These are phyloP conservation scores for Hypotaenidia philippensis DNA, from an alignment of 2,797 vertebrate genomes.

Conservation along the genomic window DNA sequence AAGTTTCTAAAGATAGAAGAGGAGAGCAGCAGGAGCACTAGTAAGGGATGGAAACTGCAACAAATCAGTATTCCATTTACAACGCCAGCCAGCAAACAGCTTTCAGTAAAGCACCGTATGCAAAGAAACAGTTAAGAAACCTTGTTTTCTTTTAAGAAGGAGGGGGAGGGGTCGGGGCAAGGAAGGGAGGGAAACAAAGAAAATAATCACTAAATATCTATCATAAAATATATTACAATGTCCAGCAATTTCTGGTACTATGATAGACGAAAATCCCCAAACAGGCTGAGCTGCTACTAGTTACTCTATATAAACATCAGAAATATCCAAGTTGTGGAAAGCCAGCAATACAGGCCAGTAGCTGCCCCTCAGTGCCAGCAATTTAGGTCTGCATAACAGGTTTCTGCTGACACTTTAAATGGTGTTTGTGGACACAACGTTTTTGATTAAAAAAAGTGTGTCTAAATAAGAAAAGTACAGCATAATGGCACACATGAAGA, in stretches of 20 bases:
- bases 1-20: constrained; percentile 53
- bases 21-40: constrained; percentile 37
- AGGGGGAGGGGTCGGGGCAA: not conserved
- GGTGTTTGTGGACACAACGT: not conserved
- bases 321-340: not conserved
- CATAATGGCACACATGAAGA: not conserved
- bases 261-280: not conserved
- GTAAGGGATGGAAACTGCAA: constrained; percentile 23
- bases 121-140: constrained; percentile 32
- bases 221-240: not conserved
- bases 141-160: not conserved
- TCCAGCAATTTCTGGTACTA: not conserved
- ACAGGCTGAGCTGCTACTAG: not conserved
- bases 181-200: not conserved
- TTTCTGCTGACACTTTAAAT: not conserved
- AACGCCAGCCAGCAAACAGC: not conserved
- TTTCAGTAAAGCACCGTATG: constrained; percentile 3
- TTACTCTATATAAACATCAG: not conserved
- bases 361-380: not conserved
- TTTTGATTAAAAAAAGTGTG: not conserved
- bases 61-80: constrained; percentile 51
- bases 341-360: not conserved
- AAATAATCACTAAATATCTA: not conserved
- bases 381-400: not conserved
- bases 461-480: not conserved